phyloP scores from a whole-genome alignment of 1,140 invertebrate genomes.

The Eumeta japonica region DNA sequence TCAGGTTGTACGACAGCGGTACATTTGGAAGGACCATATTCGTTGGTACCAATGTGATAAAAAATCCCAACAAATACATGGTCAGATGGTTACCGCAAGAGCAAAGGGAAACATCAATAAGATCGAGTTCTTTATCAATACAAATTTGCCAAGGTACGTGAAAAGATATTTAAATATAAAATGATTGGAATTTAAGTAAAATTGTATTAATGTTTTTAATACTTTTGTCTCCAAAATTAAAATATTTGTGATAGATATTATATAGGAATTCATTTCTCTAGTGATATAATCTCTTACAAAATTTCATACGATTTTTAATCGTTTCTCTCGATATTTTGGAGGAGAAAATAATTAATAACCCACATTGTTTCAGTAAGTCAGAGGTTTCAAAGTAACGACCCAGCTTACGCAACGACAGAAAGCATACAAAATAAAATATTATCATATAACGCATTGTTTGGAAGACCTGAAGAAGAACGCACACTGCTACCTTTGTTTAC shows the following conservation, averaged over 20 bases:
- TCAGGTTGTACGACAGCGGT: conserved; percentile 62
- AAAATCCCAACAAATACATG: conserved; percentile 37
- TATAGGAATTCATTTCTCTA: no score
- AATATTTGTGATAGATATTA: conserved; percentile 1
- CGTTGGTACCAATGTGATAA: conserved; percentile 52
- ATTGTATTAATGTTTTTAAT: conserved; percentile 1
- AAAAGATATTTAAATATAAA: no score
- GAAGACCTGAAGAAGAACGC: conserved; percentile 28
- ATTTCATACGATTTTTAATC: no score
- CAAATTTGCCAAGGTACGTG: no score
- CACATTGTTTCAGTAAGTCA: no score
- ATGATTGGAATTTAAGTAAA: conserved; percentile 3
- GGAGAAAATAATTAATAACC: no score
- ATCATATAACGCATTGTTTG: neutral
- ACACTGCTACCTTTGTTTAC: conserved; percentile 24
- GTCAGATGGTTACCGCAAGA: conserved; percentile 28
- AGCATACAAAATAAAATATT: neutral
- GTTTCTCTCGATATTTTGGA: no score
- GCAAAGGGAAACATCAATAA: conserved; percentile 27
- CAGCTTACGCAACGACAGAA: no score
- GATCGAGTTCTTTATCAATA: conserved; percentile 19
- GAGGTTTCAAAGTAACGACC: no score
- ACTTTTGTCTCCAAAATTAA: neutral
- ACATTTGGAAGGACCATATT: conserved; percentile 61
- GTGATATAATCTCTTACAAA: no score